Evolutionary conservation across 2,797 vertebrate genomes (phyloP).

Genomic region (Labeo calbasu): DNA sequence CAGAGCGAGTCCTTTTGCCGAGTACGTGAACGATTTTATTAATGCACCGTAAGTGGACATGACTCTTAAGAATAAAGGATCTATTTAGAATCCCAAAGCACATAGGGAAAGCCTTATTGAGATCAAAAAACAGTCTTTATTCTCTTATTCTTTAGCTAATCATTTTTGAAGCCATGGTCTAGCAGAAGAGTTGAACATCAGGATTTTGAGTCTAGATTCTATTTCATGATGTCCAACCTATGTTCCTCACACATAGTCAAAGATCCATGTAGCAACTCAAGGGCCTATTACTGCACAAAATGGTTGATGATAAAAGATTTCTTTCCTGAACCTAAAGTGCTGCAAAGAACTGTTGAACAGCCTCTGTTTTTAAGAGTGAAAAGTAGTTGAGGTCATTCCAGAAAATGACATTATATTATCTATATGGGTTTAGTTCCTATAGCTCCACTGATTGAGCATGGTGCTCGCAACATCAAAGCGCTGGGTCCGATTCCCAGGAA

Average conservation of each 20-base stretch:
- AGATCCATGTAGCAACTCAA: neutral
- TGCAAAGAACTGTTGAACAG: neutral
- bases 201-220: neutral
- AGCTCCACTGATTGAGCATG: neutral
- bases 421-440: neutral
- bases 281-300: conserved; percentile 1
- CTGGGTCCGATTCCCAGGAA: neutral
- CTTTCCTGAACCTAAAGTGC: neutral
- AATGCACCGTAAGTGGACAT: conserved; percentile 1
- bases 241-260: neutral
- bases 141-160: neutral
- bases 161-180: neutral
- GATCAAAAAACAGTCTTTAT: neutral
- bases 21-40: neutral
- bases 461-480: neutral
- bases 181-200: neutral
- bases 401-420: neutral
- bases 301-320: neutral
- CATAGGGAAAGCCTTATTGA: neutral
- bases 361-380: neutral
- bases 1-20: conserved; percentile 16
- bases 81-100: neutral
- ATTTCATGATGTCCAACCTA: neutral
- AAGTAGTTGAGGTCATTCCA: neutral
- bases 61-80: neutral